Evolutionary conservation across 2,888 invertebrate genomes (phyloP).

Genomic region (Hanleya hanleyi): DNA sequence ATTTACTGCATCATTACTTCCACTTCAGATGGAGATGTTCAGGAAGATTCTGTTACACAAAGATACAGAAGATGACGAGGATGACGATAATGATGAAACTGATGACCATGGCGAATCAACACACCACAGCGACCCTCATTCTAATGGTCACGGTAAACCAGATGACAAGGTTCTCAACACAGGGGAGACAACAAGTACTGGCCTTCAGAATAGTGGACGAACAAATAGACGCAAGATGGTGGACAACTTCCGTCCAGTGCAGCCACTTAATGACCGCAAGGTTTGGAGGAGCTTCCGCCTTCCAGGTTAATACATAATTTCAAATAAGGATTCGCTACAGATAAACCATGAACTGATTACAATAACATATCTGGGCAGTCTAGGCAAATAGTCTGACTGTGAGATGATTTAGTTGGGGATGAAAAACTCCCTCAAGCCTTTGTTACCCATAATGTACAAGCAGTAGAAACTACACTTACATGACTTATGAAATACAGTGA

Average conservation of each 20-base stretch:
- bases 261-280: slow-evolving; percentile 24
- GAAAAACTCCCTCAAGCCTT: too few relatives aligned
- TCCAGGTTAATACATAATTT: background rate
- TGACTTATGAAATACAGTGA: too few relatives aligned
- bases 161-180: background rate
- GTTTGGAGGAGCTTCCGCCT: slow-evolving; percentile 22
- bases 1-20: too few relatives aligned
- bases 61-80: background rate
- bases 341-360: too few relatives aligned
- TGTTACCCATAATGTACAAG: too few relatives aligned
- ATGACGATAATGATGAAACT: background rate
- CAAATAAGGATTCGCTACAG: too few relatives aligned
- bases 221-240: background rate
- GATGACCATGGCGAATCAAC: too few relatives aligned
- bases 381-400: too few relatives aligned
- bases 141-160: background rate
- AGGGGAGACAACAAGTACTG: background rate
- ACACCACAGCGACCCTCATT: background rate
- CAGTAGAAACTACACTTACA: too few relatives aligned
- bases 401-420: too few relatives aligned
- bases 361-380: too few relatives aligned
- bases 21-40: background rate
- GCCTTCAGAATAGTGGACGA: background rate
- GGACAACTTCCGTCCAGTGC: slow-evolving; percentile 33
- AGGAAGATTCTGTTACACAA: background rate